phyloP scores from a whole-genome alignment of 2,113 vertebrate species.

The Brachionichthys hirsutus region DNA sequence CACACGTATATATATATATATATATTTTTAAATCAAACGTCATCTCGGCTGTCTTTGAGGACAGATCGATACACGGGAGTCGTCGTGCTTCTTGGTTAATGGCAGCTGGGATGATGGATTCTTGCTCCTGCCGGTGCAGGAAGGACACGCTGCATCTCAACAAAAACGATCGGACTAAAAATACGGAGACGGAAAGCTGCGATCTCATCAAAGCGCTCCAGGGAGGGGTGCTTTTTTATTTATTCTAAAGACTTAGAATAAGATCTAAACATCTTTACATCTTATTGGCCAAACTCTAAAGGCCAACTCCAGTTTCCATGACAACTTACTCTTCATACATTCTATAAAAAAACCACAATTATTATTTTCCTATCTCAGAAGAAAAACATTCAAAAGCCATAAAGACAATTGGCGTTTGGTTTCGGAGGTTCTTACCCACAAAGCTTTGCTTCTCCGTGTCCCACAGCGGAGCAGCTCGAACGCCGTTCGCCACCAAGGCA shows the following conservation, averaged over 20 bases:
- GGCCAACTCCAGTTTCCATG: too few species aligned
- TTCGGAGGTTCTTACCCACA: constrained; percentile 85
- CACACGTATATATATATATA: too few species aligned
- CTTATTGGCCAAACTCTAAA: too few species aligned
- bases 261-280: too few species aligned
- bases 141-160: constrained; percentile 4
- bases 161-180: background rate
- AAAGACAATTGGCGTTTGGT: background rate
- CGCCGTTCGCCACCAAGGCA: constrained; percentile 95
- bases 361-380: background rate
- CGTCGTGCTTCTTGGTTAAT: constrained; percentile 44
- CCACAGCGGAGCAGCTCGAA: constrained; percentile 96
- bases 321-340: too few species aligned
- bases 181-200: background rate
- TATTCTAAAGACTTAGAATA: too few species aligned
- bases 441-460: constrained; percentile 98
- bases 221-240: too few species aligned
- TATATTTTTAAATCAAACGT: background rate
- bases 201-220: too few species aligned
- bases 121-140: constrained; percentile 13
- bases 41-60: background rate
- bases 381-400: background rate
- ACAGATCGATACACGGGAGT: constrained; percentile 22
- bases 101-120: constrained; percentile 32
- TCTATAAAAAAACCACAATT: too few species aligned